Conservation (phyloP, 2,113 vertebrate genomes). For the Pholis gunnellus region DNA sequence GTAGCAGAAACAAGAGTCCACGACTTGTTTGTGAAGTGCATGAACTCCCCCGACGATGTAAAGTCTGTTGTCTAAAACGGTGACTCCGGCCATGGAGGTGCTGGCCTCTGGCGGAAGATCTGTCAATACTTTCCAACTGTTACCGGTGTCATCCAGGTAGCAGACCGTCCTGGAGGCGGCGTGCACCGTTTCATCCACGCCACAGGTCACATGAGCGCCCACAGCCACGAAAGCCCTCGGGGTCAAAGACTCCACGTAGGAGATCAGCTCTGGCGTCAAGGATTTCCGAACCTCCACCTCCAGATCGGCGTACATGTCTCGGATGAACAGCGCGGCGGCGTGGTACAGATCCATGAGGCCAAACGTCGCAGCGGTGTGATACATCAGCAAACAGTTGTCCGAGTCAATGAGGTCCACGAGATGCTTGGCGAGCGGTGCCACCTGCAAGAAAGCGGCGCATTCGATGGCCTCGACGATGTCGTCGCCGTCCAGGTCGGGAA, state of each 20-base stretch:
- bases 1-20: constrained; percentile 89
- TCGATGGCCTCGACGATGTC: constrained; percentile 82
- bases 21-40: constrained; percentile 86
- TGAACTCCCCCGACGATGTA: constrained; percentile 90
- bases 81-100: constrained; percentile 90
- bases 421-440: constrained; percentile 83
- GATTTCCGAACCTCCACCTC: constrained; percentile 78
- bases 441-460: constrained; percentile 88
- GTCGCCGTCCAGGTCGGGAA: constrained; percentile 82
- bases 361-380: constrained; percentile 87
- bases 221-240: constrained; percentile 89
- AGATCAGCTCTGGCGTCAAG: constrained; percentile 83
- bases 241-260: constrained; percentile 84
- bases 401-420: constrained; percentile 86
- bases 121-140: constrained; percentile 88
- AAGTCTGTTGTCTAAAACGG: constrained; percentile 90
- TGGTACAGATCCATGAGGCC: constrained; percentile 88
- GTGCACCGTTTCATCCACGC: constrained; percentile 82
- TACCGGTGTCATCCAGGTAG: constrained; percentile 87
- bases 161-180: constrained; percentile 90
- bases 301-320: constrained; percentile 84
- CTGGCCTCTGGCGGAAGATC: constrained; percentile 88
- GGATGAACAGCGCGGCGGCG: constrained; percentile 86
- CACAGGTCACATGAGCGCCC: constrained; percentile 85
- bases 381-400: constrained; percentile 90